Percentiles rank a stretch among this genome's conserved stretches.
Evolutionary conservation across 2,113 vertebrate genomes (phyloP).

Genomic region (Cheilinus undulatus): DNA sequence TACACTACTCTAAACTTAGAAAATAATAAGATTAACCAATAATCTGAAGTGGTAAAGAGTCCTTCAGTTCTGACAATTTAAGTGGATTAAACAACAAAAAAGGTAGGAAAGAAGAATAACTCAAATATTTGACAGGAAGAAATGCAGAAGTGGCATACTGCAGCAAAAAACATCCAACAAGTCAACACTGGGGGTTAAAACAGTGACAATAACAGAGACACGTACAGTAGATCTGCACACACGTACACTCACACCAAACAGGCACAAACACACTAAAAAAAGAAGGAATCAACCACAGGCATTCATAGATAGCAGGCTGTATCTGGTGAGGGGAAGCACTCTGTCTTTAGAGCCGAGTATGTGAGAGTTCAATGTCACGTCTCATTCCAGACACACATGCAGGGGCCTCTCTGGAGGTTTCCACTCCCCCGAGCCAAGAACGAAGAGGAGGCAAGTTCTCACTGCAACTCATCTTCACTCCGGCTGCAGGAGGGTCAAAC

Average conservation of each 20-base stretch:
- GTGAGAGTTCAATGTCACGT: slow-evolving; percentile 84
- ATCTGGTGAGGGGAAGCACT: slow-evolving; percentile 13
- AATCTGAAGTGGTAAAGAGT: neutral
- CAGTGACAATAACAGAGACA: neutral
- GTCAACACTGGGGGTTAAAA: neutral
- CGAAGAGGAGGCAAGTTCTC: slow-evolving; percentile 73
- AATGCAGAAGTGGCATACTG: neutral
- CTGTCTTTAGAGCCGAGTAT: slow-evolving; percentile 77
- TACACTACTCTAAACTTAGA: neutral
- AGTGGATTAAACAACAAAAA: neutral
- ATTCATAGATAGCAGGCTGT: slow-evolving; percentile 25
- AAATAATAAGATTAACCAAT: neutral
- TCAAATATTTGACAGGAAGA: slow-evolving; percentile 13
- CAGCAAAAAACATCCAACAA: slow-evolving; percentile 16
- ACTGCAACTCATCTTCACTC: slow-evolving; percentile 41
- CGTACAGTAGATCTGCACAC: slow-evolving; percentile 14
- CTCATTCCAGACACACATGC: slow-evolving; percentile 73
- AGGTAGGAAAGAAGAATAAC: neutral
- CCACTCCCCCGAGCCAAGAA: slow-evolving; percentile 61
- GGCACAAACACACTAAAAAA: slow-evolving; percentile 23
- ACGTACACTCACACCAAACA: neutral
- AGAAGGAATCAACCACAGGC: slow-evolving; percentile 14
- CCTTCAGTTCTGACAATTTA: neutral
- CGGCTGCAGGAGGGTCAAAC: slow-evolving; percentile 57
- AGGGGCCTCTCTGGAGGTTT: slow-evolving; percentile 70